Base-by-base conservation (phyloP, 1,140 invertebrate genomes). In the Drosophila nigromelanica region DNA sequence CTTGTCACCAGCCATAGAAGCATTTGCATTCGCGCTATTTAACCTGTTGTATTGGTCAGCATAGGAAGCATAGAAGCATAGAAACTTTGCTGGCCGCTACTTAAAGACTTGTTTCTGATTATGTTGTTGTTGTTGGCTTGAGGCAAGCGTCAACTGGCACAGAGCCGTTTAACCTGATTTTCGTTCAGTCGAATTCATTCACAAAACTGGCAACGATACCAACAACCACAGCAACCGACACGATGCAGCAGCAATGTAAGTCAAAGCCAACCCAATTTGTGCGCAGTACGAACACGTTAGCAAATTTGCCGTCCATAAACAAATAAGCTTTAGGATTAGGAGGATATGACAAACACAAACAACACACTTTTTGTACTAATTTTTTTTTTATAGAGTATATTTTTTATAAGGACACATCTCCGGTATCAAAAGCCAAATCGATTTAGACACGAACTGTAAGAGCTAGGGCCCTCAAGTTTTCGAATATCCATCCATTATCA, bases 91-190 rank as follows among this genome's bases (percentile, higher is more conserved):
- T 76, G 76, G 61, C 55, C 69, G 56, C 63, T 73, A 52, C 51
- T 68, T 67, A 35, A 48, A 47, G 67, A 71, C 71, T 66, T 50
- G 50, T 56, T 56, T 62, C 42, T 35, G 39, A 21, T 48, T 47
- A 47, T 33, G 45, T 50, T 66, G 51, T 56, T 70, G 54, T 33
- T 61, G 42, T 18, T 35, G 27, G 27, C 50, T 51, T 11, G 52
- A 59, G 54, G 69, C 82, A 73, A 81, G 82, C 71, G 50, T 66
- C 76, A 86, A 76, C 81, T 79, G 81, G 78, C 67, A 59, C 72
- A 73, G 79, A 79, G 82, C 76, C 82, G 82, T 73, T 87, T 87
- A 89, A 82, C 82, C 83, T 87, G 82, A 87, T 87, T 87, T 76
- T 73, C 67, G 67, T 78, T 69, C 56, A 76, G 78, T 87, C 66